These are phyloP conservation scores for Ornithoptera priamus DNA, from an alignment of 2,888 invertebrate species.

Conservation along the genomic window DNA sequence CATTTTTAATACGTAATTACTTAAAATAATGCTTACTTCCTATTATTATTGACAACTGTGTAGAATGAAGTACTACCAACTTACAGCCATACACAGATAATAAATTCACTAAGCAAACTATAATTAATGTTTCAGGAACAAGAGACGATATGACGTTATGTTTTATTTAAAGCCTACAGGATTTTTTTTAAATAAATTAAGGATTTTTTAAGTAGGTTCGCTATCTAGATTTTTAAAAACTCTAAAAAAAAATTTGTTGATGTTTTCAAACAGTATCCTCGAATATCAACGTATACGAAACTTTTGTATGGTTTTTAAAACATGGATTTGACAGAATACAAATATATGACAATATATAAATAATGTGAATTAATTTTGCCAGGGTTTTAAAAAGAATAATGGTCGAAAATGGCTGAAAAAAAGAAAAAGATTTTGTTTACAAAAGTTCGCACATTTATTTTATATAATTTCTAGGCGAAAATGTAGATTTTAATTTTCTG, in stretches of 20 bases:
- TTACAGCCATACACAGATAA: background rate
- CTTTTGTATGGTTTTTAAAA: background rate
- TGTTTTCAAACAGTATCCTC: no score
- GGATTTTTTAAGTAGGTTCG: no score
- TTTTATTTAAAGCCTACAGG: no score
- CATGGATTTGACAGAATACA: background rate
- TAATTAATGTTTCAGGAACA: no score
- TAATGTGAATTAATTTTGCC: background rate
- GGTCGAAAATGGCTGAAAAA: constrained; percentile 59
- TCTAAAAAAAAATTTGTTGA: no score
- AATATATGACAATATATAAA: background rate
- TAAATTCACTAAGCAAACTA: background rate
- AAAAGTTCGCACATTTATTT: constrained; percentile 46
- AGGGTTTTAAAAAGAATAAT: background rate
- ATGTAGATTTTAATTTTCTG: background rate
- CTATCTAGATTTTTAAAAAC: no score
- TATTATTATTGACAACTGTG: constrained; percentile 2
- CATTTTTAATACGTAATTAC: constrained; percentile 38
- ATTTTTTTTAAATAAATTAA: no score
- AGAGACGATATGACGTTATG: no score
- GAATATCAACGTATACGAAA: no score
- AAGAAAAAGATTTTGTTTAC: constrained; percentile 73
- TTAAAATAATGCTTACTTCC: constrained; percentile 16
- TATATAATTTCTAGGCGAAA: background rate
- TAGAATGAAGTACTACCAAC: background rate